Evolutionary conservation across 1,140 invertebrate genomes (phyloP).

Genomic region (Calosoma granatense): DNA sequence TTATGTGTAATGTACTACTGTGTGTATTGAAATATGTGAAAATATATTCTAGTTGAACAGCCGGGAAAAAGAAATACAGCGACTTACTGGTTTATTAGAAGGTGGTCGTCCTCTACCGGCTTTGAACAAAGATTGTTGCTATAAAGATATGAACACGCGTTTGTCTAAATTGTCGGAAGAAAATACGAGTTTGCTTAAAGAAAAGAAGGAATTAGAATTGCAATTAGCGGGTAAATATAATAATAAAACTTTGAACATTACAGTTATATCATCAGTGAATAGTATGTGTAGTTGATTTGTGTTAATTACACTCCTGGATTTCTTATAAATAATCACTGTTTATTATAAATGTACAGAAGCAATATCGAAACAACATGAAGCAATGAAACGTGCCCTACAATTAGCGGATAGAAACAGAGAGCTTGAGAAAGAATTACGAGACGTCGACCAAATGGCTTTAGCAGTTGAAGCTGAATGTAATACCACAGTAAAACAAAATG

Average conservation of each 20-base stretch:
- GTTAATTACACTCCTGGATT: not conserved
- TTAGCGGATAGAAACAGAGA: constrained; percentile 55
- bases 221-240: constrained; percentile 41
- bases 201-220: constrained; percentile 44
- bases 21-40: too few species aligned
- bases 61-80: constrained; percentile 52
- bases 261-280: not conserved
- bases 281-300: too few species aligned
- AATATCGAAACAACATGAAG: constrained; percentile 59
- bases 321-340: constrained; percentile 6
- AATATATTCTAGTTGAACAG: constrained; percentile 20
- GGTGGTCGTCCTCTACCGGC: constrained; percentile 46
- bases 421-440: constrained; percentile 53
- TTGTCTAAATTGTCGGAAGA: constrained; percentile 35
- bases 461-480: constrained; percentile 56
- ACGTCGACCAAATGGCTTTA: constrained; percentile 54
- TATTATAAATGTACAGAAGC: constrained; percentile 34
- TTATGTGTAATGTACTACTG: too few species aligned
- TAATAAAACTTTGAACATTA: too few species aligned
- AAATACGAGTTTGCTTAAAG: constrained; percentile 39
- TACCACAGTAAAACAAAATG: constrained; percentile 34
- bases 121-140: constrained; percentile 45
- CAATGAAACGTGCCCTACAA: constrained; percentile 55
- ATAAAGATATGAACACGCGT: constrained; percentile 36
- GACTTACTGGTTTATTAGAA: constrained; percentile 50